Evolutionary conservation across 2,888 invertebrate genomes (phyloP).

Genomic region (Caenorhabditis japonica): DNA sequence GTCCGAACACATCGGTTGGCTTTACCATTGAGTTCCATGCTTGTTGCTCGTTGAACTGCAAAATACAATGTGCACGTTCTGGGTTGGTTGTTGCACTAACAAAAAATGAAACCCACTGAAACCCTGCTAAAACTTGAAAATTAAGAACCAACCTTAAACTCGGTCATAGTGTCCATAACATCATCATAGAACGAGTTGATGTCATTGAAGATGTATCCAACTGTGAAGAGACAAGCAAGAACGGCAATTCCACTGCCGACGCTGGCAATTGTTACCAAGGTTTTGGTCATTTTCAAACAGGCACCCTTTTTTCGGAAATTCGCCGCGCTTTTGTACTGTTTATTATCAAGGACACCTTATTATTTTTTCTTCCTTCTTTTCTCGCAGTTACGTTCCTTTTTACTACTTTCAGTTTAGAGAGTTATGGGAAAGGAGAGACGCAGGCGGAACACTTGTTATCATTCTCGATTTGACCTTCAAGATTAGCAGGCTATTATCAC

Average conservation of each 20-base stretch:
- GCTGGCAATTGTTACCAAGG: conserved; percentile 27
- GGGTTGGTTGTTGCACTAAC: no score
- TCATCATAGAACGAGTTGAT: no score
- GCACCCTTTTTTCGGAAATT: conserved; percentile 3
- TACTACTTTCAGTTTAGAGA: no score
- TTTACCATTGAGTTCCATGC: conserved; percentile 35
- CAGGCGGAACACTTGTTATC: no score
- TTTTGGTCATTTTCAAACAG: conserved; percentile 25
- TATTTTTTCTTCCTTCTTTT: conserved; percentile 7
- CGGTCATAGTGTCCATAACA: conserved; percentile 36
- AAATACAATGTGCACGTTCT: background rate
- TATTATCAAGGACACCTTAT: conserved; percentile 11
- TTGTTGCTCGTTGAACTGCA: conserved; percentile 29
- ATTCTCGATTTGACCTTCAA: conserved; percentile 19
- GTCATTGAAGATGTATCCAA: conserved; percentile 32
- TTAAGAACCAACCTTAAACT: conserved; percentile 14
- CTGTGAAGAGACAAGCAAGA: conserved; percentile 20
- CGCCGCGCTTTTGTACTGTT: conserved; percentile 4
- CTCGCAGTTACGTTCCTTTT: no score
- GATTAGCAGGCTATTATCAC: conserved; percentile 22
- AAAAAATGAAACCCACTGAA: no score
- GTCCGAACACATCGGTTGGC: conserved; percentile 28
- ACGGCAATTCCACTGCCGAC: conserved; percentile 33
- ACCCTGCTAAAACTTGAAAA: background rate
- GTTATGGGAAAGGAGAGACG: background rate